Percentiles rank a stretch among this genome's conserved stretches.
Conservation (phyloP, 2,797 vertebrate species). For the Artibeus lituratus region DNA sequence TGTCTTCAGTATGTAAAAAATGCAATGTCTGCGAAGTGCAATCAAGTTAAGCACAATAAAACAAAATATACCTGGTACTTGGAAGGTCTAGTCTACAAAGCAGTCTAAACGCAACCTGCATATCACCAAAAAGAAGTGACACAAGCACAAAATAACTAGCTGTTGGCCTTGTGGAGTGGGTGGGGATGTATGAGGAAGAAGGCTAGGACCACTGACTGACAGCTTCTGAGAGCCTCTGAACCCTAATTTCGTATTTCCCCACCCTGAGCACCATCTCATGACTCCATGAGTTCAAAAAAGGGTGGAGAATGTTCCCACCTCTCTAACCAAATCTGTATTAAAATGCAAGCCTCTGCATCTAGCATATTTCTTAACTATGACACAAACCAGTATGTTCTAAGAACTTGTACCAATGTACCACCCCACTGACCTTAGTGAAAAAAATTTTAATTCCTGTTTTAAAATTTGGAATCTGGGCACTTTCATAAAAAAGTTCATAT, state of each 20-base stretch:
- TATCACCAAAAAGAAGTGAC: neutral
- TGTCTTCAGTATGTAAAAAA: neutral
- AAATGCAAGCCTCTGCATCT: neutral
- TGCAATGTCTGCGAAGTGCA: neutral
- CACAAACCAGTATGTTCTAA: neutral
- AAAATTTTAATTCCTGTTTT: neutral
- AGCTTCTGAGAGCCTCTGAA: neutral
- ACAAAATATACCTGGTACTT: neutral
- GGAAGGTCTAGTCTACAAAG: neutral
- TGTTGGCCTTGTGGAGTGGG: neutral
- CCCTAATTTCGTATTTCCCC: neutral
- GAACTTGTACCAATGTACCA: neutral
- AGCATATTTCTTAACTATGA: neutral
- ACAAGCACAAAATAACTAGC: neutral
- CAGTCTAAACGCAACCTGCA: neutral
- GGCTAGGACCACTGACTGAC: neutral
- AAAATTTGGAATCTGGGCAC: neutral
- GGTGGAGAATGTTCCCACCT: neutral
- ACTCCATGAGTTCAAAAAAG: neutral
- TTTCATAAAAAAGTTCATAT: conserved; percentile 1
- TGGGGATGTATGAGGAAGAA: neutral
- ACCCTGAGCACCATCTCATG: neutral
- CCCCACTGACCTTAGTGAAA: neutral
- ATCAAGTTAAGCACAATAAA: neutral
- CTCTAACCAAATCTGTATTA: neutral